Conservation (phyloP, 2,888 invertebrate species). For the Rhagonycha fulva region DNA sequence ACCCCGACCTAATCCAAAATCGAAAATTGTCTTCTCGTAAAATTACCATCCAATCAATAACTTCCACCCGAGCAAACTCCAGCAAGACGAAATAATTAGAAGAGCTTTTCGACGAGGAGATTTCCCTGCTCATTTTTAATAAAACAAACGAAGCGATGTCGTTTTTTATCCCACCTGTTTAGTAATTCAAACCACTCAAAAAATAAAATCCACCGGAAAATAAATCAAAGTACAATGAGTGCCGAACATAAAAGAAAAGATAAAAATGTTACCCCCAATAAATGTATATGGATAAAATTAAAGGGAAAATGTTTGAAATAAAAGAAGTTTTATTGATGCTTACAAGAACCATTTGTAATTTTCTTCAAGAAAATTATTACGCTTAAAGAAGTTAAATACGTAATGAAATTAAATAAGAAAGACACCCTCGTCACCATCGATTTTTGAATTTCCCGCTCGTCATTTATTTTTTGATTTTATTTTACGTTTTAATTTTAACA, state of each 20-base stretch:
- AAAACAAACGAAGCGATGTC: neutral
- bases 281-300: slow-evolving; percentile 4
- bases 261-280: slow-evolving; percentile 1
- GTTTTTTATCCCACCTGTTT: neutral
- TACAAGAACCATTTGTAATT: neutral
- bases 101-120: neutral
- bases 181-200: neutral
- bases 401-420: neutral
- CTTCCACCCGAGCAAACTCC: neutral
- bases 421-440: neutral
- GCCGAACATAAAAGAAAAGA: slow-evolving; percentile 1
- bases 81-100: neutral
- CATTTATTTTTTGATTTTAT: neutral
- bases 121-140: neutral
- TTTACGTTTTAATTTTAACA: too few relatives aligned
- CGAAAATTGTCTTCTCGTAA: neutral
- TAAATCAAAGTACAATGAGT: slow-evolving; percentile 2
- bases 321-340: slow-evolving; percentile 2
- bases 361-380: neutral
- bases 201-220: neutral
- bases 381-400: neutral
- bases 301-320: slow-evolving; percentile 1
- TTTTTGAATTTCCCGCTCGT: neutral
- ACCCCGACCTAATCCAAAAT: neutral
- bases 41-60: slow-evolving; percentile 1